These are phyloP conservation scores for Hermaeophaga mercurialis DNA, from an alignment of 2,888 invertebrate genomes.

Conservation along the genomic window DNA sequence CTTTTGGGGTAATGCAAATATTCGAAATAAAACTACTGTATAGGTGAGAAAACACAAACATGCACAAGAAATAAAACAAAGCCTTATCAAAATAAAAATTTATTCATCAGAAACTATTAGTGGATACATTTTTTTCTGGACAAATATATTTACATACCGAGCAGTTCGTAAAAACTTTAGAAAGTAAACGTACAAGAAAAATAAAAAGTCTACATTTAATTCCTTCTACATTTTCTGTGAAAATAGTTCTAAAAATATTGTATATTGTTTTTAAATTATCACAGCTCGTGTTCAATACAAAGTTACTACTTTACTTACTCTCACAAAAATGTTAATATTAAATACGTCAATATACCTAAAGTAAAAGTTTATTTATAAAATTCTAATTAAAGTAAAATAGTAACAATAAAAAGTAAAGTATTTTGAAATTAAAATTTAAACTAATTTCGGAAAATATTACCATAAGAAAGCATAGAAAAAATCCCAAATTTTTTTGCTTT, in stretches of 20 bases:
- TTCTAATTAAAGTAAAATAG: no score
- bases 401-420: no score
- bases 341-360: conserved; percentile 13
- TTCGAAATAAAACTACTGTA: neutral
- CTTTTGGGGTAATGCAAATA: conserved; percentile 2
- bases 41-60: conserved; percentile 25
- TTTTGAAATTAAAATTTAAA: no score
- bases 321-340: conserved; percentile 10
- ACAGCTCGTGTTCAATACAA: conserved; percentile 39
- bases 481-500: no score
- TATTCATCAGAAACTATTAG: conserved; percentile 33
- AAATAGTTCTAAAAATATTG: conserved; percentile 39
- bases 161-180: conserved; percentile 4
- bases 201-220: conserved; percentile 20
- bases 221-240: conserved; percentile 31
- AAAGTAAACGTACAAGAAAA: conserved; percentile 21
- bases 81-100: conserved; percentile 37
- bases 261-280: conserved; percentile 40
- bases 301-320: conserved; percentile 13
- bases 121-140: conserved; percentile 18
- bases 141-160: conserved; percentile 19
- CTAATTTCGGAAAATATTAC: no score
- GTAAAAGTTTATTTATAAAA: neutral
- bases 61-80: conserved; percentile 37
- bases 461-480: no score